Evolutionary conservation across 2,797 vertebrate species (phyloP).

Genomic region (Allobates femoralis): DNA sequence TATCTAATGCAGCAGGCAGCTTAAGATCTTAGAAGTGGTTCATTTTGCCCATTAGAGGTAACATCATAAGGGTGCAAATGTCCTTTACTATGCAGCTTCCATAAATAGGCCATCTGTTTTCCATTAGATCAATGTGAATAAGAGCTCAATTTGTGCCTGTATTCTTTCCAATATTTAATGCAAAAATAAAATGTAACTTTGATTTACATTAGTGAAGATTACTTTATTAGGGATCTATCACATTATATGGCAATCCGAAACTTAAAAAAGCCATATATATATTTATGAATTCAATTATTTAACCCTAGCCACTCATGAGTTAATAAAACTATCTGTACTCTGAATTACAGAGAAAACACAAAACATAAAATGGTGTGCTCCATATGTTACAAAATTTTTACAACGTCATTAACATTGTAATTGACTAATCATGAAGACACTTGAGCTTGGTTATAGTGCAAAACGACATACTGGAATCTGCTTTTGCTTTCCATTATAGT

Average conservation of each 20-base stretch:
- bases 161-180: constrained; percentile 61
- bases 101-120: constrained; percentile 70
- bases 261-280: not conserved
- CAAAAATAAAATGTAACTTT: constrained; percentile 33
- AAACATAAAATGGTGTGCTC: not conserved
- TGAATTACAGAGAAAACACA: not conserved
- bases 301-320: not conserved
- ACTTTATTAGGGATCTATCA: not conserved
- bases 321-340: not conserved
- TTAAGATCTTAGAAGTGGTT: constrained; percentile 67
- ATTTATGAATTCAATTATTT: constrained; percentile 1
- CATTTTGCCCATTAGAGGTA: constrained; percentile 66
- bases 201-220: constrained; percentile 27
- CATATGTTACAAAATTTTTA: constrained; percentile 21
- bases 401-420: constrained; percentile 2
- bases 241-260: not conserved
- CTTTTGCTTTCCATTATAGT: too few species aligned
- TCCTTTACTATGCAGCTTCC: constrained; percentile 68
- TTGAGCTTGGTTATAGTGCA: not conserved
- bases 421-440: not conserved
- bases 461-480: too few species aligned
- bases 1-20: constrained; percentile 65
- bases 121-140: constrained; percentile 68
- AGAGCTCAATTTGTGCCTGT: constrained; percentile 63
- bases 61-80: constrained; percentile 66